A percentile compares a stretch with the other conserved stretches of the same genome.
Conservation (phyloP, 2,113 vertebrate genomes). For the Leptobrachium ailaonicum region DNA sequence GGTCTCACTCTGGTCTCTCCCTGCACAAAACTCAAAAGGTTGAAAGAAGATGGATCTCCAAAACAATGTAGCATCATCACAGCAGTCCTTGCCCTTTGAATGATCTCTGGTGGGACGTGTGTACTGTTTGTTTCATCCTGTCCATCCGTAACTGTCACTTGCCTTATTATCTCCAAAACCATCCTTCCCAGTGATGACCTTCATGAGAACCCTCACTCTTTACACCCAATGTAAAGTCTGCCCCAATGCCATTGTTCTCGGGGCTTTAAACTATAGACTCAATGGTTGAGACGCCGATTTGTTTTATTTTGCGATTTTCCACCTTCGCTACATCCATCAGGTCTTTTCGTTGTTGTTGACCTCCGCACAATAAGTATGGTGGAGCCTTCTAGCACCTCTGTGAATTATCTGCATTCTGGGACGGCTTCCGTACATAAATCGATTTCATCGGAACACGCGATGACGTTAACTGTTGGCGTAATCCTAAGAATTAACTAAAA, state of each 20-base stretch:
- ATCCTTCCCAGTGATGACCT: conserved; percentile 9
- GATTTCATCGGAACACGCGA: too few relatives aligned
- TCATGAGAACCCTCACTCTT: conserved; percentile 16
- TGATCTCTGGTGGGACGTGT: conserved; percentile 2
- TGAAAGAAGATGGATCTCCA: not conserved
- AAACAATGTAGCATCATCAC: not conserved
- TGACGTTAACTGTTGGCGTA: too few relatives aligned
- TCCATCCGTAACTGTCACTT: conserved; percentile 14
- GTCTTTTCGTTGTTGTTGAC: too few relatives aligned
- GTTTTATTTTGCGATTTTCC: not conserved
- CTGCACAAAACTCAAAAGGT: not conserved
- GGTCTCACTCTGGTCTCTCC: too few relatives aligned
- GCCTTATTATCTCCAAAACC: conserved; percentile 3
- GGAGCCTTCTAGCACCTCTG: too few relatives aligned
- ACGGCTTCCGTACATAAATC: too few relatives aligned
- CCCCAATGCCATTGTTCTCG: conserved; percentile 22
- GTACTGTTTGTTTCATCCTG: not conserved
- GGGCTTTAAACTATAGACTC: conserved; percentile 4
- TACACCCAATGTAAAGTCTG: conserved; percentile 10
- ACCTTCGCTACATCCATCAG: not conserved
- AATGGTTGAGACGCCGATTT: not conserved
- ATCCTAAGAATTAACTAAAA: too few relatives aligned
- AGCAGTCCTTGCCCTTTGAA: conserved; percentile 1
- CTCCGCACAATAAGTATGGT: too few relatives aligned
- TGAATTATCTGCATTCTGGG: too few relatives aligned